These are phyloP conservation scores for Phallusia fumigata DNA, from an alignment of 23 tunicate species.

Conservation along the genomic window DNA sequence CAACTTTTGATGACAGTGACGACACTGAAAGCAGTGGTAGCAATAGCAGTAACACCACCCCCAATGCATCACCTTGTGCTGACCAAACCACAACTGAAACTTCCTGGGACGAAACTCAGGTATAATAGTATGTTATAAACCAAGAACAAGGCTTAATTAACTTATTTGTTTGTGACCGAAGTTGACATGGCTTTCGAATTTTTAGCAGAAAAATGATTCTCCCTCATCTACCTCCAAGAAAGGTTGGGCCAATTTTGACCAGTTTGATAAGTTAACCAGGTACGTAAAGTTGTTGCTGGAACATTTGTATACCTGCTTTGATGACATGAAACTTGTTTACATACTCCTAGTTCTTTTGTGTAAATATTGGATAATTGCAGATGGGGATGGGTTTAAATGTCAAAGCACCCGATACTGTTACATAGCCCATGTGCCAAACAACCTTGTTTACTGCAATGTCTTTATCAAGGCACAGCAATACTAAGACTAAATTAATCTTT, in stretches of 20 bases:
- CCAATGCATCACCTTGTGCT: slow-evolving; percentile 38
- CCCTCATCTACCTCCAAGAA: slow-evolving; percentile 41
- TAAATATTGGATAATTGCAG: too few species aligned
- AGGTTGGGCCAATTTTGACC: slow-evolving; percentile 80
- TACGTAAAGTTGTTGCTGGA: too few species aligned
- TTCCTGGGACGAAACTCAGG: slow-evolving; percentile 16
- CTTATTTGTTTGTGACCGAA: not conserved
- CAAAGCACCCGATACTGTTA: too few species aligned
- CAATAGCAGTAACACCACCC: slow-evolving; percentile 46
- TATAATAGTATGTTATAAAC: not conserved
- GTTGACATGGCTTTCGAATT: not conserved
- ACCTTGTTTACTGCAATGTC: too few species aligned
- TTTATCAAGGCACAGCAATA: too few species aligned
- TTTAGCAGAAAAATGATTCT: slow-evolving; percentile 13
- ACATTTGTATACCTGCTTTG: too few species aligned
- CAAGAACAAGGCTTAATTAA: not conserved
- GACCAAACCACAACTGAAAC: slow-evolving; percentile 16
- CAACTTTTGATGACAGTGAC: slow-evolving; percentile 36
- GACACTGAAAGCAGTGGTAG: slow-evolving; percentile 36
- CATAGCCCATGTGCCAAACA: too few species aligned
- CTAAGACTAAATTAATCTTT: too few species aligned
- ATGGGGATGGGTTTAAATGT: too few species aligned
- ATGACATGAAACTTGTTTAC: too few species aligned
- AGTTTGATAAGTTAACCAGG: slow-evolving; percentile 23
- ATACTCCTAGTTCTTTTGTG: too few species aligned